A percentile compares a stretch with the other conserved stretches of the same genome.
Conservation (phyloP, 2,797 vertebrate species). For the Zenarchopterus dispar region DNA sequence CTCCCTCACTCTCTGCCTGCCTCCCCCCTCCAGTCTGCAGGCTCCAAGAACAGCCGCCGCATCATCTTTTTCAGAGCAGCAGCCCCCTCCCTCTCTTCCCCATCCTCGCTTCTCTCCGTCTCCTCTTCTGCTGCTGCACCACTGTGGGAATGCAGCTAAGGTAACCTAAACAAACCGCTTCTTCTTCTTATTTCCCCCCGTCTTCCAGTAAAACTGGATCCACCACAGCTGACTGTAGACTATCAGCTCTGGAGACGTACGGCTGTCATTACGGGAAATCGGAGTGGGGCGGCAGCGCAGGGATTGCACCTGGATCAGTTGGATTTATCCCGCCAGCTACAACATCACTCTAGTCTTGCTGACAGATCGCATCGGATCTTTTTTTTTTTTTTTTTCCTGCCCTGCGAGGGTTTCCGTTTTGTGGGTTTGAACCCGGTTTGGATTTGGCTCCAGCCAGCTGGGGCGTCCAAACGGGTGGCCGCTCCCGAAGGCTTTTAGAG, state of each 20-base stretch:
- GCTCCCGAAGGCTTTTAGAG: constrained; percentile 31
- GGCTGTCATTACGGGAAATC: constrained; percentile 60
- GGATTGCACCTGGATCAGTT: constrained; percentile 58
- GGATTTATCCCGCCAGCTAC: constrained; percentile 62
- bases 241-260: constrained; percentile 45
- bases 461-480: constrained; percentile 39
- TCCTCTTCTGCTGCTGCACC: constrained; percentile 69
- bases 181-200: background rate
- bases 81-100: constrained; percentile 44
- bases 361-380: constrained; percentile 47
- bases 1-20: constrained; percentile 32
- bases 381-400: constrained; percentile 5
- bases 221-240: constrained; percentile 35
- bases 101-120: constrained; percentile 43
- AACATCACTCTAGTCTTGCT: constrained; percentile 37
- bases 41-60: constrained; percentile 79
- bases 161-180: constrained; percentile 17
- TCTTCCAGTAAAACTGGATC: constrained; percentile 26
- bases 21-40: constrained; percentile 67
- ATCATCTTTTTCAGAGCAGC: constrained; percentile 76
- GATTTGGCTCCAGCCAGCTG: constrained; percentile 68
- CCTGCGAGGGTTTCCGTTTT: constrained; percentile 47
- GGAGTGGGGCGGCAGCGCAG: constrained; percentile 35
- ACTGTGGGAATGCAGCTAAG: constrained; percentile 81
- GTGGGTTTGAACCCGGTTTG: constrained; percentile 46